phyloP scores from a whole-genome alignment of 2,113 vertebrate genomes.

The Notechis scutatus region DNA sequence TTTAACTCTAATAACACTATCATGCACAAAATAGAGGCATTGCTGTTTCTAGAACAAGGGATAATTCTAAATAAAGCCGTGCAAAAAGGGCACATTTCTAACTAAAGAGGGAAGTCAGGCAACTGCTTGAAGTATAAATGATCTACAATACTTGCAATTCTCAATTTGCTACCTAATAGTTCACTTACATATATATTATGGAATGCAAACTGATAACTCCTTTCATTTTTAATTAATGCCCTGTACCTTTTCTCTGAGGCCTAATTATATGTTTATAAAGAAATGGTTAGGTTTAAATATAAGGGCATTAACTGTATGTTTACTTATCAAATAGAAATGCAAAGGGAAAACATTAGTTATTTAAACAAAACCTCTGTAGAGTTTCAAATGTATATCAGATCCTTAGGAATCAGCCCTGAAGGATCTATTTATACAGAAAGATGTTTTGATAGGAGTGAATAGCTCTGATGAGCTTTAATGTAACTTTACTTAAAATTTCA shows the following conservation, averaged over 20 bases:
- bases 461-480: neutral
- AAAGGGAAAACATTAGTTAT: neutral
- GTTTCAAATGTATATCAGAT: neutral
- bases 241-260: neutral
- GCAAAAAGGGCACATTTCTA: neutral
- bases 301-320: neutral
- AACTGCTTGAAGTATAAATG: neutral
- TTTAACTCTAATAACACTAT: neutral
- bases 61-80: neutral
- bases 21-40: neutral
- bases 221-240: constrained; percentile 1
- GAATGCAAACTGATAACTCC: neutral
- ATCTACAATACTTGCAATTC: neutral
- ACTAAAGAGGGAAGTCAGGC: neutral
- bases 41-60: neutral
- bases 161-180: neutral
- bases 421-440: neutral
- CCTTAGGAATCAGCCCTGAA: neutral
- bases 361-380: neutral
- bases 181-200: neutral
- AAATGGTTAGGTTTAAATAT: neutral
- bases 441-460: neutral
- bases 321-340: neutral
- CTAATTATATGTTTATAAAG: constrained; percentile 5
- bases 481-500: neutral